Conservation (phyloP, 64 coral and sea anemone genomes). For the Stichodactyla mertensii region DNA sequence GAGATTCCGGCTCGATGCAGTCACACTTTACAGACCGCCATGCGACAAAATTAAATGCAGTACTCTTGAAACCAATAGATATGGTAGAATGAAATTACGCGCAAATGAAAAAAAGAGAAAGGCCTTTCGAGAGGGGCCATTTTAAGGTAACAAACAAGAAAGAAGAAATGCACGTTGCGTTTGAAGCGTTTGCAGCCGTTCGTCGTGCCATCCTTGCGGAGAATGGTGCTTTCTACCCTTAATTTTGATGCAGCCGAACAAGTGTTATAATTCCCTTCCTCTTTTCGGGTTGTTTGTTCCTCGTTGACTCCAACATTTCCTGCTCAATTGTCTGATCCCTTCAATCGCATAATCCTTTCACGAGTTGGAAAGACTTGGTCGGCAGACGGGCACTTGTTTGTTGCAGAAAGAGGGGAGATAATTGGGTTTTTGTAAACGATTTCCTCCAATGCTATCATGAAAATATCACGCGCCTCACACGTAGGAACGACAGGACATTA, state of each 20-base stretch:
- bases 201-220: neutral
- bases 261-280: conserved; percentile 9
- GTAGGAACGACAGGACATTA: too few species aligned
- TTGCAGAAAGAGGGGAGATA: too few species aligned
- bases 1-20: too few species aligned
- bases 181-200: neutral
- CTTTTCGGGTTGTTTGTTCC: neutral
- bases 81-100: neutral
- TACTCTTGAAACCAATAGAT: too few species aligned
- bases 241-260: neutral
- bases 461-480: too few species aligned
- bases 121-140: neutral
- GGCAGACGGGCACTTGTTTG: neutral
- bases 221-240: neutral
- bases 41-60: too few species aligned
- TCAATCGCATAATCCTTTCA: neutral
- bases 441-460: neutral
- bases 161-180: neutral
- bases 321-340: neutral
- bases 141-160: neutral
- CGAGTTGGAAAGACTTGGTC: neutral
- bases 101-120: neutral
- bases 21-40: too few species aligned
- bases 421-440: neutral
- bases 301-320: neutral